Percentiles rank a stretch among this genome's conserved stretches.
phyloP scores from a whole-genome alignment of 2,113 vertebrate genomes.

The Lagopus muta region DNA sequence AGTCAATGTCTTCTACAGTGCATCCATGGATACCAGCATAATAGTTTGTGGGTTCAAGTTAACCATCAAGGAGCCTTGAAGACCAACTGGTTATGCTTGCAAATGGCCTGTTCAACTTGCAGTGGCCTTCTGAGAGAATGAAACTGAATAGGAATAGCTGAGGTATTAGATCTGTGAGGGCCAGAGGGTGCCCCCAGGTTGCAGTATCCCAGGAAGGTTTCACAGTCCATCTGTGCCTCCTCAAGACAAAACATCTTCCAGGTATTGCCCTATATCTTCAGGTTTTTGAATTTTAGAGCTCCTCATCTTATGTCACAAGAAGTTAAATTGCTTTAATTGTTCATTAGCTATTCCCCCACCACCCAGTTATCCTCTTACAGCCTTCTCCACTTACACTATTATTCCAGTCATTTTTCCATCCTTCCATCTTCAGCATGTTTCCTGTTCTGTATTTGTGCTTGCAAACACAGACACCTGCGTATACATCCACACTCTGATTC shows the following conservation, averaged over 20 bases:
- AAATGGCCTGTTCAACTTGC: not conserved
- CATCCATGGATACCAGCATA: not conserved
- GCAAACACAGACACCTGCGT: constrained; percentile 1
- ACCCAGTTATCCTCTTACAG: not conserved
- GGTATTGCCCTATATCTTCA: not conserved
- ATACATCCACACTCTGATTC: constrained; percentile 30
- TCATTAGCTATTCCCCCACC: not conserved
- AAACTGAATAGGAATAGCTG: not conserved
- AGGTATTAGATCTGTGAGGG: not conserved
- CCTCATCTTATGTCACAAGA: not conserved
- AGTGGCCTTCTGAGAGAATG: not conserved
- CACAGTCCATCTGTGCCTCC: not conserved
- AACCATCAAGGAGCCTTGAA: not conserved
- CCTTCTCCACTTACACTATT: not conserved
- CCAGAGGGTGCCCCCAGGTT: not conserved
- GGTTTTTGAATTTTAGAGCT: not conserved
- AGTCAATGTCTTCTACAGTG: fast-evolving
- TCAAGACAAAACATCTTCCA: not conserved
- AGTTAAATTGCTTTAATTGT: not conserved
- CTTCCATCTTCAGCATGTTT: not conserved
- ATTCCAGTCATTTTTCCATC: constrained; percentile 21
- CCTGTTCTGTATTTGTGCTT: constrained; percentile 47
- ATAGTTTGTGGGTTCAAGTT: not conserved
- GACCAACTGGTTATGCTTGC: not conserved
- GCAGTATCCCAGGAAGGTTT: not conserved